Percentiles rank a stretch among this genome's conserved stretches.
phyloP scores from a whole-genome alignment of 2,888 invertebrate genomes.

The Sclerodermus sp. region DNA sequence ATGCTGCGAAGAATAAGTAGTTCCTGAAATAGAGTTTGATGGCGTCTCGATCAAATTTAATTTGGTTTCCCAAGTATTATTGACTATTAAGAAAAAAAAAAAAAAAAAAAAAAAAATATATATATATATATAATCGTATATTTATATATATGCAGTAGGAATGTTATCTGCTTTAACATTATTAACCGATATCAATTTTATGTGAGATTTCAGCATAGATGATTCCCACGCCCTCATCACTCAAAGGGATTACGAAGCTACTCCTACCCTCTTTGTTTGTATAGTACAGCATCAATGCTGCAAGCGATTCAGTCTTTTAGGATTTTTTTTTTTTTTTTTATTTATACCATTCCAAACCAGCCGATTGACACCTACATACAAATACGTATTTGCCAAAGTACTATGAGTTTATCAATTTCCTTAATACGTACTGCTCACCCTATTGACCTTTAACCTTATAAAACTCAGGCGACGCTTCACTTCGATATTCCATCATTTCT shows the following conservation, averaged over 20 bases:
- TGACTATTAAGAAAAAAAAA: too few species aligned
- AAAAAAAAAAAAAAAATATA: too few species aligned
- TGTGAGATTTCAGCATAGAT: constrained; percentile 29
- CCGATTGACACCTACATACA: neutral
- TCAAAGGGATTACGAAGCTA: constrained; percentile 26
- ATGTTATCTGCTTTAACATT: too few species aligned
- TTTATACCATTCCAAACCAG: neutral
- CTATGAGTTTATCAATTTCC: neutral
- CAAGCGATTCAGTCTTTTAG: neutral
- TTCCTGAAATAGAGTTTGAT: too few species aligned
- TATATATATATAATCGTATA: too few species aligned
- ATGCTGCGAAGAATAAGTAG: too few species aligned
- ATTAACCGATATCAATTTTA: constrained; percentile 14
- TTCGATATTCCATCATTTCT: neutral
- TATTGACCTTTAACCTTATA: neutral
- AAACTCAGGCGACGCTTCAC: neutral
- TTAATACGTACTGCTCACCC: neutral
- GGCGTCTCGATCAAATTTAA: too few species aligned
- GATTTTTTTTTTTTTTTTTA: neutral
- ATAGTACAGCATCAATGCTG: neutral
- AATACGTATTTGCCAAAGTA: neutral
- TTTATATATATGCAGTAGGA: too few species aligned
- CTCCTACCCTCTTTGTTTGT: constrained; percentile 1
- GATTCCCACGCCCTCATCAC: constrained; percentile 37
- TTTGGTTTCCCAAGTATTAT: too few species aligned